A percentile compares a stretch with the other conserved stretches of the same genome.
Conservation (phyloP, 2,888 invertebrate genomes). For the Cantharis rustica region DNA sequence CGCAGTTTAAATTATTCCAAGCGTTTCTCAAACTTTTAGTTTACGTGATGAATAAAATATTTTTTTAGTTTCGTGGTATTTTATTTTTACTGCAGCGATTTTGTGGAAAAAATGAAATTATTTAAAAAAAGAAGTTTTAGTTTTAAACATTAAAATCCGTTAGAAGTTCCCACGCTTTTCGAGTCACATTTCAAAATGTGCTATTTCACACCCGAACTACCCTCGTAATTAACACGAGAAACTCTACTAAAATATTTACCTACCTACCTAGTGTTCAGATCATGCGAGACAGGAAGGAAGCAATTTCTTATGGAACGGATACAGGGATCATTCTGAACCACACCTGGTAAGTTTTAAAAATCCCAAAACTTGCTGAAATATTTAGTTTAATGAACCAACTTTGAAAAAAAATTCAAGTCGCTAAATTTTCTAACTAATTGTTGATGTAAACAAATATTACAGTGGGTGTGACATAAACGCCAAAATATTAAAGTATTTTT, state of each 20-base stretch:
- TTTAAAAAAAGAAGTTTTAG: neutral
- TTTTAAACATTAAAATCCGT: neutral
- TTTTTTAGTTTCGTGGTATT: neutral
- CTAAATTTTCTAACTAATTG: neutral
- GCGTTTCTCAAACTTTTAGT: neutral
- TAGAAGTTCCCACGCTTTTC: neutral
- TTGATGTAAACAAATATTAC: conserved; percentile 1
- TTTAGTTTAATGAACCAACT: neutral
- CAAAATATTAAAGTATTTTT: conserved; percentile 19
- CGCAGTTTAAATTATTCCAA: neutral
- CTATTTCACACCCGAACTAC: neutral
- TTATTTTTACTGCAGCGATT: neutral
- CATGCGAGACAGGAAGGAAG: conserved; percentile 34
- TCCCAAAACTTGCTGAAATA: conserved; percentile 5
- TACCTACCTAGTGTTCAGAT: conserved; percentile 1
- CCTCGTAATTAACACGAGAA: neutral
- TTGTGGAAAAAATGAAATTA: neutral
- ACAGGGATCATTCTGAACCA: conserved; percentile 29
- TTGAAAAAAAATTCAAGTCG: neutral
- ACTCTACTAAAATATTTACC: conserved; percentile 12
- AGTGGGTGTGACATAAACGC: neutral
- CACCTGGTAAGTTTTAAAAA: conserved; percentile 33
- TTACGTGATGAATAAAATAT: neutral
- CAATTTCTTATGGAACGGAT: conserved; percentile 37
- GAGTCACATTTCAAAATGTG: neutral